Evolutionary conservation across 2,797 vertebrate genomes (phyloP), one percentile per base, ranked within the genome.

Genomic region (Macrochelys suwanniensis): DNA sequence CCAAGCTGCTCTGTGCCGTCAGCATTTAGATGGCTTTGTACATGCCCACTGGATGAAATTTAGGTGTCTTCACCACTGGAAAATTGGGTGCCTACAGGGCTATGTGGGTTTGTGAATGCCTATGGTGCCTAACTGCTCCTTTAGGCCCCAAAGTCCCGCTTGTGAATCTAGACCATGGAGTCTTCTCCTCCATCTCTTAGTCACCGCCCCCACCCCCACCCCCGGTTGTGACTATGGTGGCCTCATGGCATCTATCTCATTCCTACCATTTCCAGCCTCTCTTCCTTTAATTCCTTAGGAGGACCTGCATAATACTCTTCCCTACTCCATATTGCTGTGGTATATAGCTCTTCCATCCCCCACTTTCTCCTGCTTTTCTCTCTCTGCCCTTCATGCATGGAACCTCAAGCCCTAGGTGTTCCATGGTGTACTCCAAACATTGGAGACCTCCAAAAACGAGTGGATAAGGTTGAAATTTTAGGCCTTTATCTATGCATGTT

Each of bases 401-500:
- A 94, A 80, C 54, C 57, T 92, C 71, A 89, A 2, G 3, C 37
- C 93, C 89, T 81, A 31, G 47, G 31, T 77, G 8, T 3, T 7
- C 2, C 89, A 80, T 82, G 45, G 23, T 61, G 13, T 42, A 74
- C 17, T 80, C 31, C 45, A 65, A 37, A 65, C 12, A 71, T 3
- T 50, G n/a, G 42, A 92, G n/a, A 21, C 25, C 11, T 71, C 47
- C 89, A 56, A 86, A 25, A 79, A 89, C 6, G 26, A 89, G 10
- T 82, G 87, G 93, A 88, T 3, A 80, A 80, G 47, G 49, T 68
- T 42, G 47, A 88, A 94, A 90, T 83, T 26, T 87, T 74, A 84
- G 50, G 15, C 31, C 82, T 79, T 19, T 65, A 23, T 85, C 88
- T 59, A 4, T 88, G 42, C 10, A 1, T 56, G 61, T 84, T 51